Evolutionary conservation across 2,113 vertebrate genomes (phyloP), one percentile per base, ranked within the genome.

Genomic region (Dasypus novemcinctus): DNA sequence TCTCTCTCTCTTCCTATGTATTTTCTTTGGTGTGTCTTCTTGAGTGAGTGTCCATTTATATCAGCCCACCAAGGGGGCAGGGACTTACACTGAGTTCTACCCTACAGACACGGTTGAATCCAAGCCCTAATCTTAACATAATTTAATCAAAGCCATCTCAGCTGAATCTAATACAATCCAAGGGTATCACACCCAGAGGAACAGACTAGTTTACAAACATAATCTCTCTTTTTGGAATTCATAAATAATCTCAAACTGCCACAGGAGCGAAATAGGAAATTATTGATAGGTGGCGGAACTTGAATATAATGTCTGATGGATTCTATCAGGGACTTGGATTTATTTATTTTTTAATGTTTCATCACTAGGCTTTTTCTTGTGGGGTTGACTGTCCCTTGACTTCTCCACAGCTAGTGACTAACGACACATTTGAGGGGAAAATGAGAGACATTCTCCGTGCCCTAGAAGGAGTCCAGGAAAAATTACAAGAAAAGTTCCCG

Each of bases 391-490:
- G 68, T 82, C 84, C 87, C 61, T 68, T 81, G 87, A 36, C 63
- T 82, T 94, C 95, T 88, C 59, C 68, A 52, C 68, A 91, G 33
- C 57, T 4, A 3, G 36, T 27, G 52, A 75, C 59, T 81, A 84
- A 92, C 76, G 81, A 14, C 43, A 61, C 66, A 52, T 63, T 84
- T 21, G 66, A 95, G 59, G 64, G 82, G 57, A 98, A 97, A 92
- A 93, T 97, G 69, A 71, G 33, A 84, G 68, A 76, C 64, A 74
- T 98, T 97, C 92, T 88, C 75, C 88, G 13, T 18, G 91, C 96
- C 18, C 95, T 98, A 17, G 83, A 98, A 97, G 92, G 93, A 81
- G 97, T 98, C 72, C 97, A 84, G 88, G 92, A 85, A 88, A 97
- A 97, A 61, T 8, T 98, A 43, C 84, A 0, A 94, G 92, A 96